Evolutionary conservation across 2,113 vertebrate genomes (phyloP).

Genomic region (Rafetus swinhoei): DNA sequence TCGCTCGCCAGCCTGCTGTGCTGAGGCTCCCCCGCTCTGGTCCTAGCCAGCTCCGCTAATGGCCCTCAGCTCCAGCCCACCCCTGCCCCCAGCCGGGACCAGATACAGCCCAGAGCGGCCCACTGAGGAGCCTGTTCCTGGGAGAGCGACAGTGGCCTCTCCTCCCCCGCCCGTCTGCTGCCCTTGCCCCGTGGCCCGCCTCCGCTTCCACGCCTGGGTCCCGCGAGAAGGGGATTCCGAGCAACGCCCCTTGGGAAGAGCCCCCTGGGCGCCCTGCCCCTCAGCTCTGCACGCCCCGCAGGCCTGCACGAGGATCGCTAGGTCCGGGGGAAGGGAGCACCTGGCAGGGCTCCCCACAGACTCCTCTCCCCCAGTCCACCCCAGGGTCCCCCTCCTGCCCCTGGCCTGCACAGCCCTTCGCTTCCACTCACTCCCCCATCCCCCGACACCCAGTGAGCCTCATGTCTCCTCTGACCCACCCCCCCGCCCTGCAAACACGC

Average conservation of each 20-base stretch:
- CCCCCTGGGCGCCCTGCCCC: neutral
- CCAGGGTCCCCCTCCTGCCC: neutral
- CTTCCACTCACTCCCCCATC: too few species aligned
- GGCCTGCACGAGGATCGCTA: neutral
- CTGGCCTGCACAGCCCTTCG: too few species aligned
- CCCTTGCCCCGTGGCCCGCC: neutral
- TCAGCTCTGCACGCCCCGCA: neutral
- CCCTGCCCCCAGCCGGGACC: neutral
- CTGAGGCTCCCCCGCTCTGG: neutral
- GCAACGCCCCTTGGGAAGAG: neutral
- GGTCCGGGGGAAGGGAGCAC: too few species aligned
- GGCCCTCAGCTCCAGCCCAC: neutral
- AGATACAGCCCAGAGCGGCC: too few species aligned
- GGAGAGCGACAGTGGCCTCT: neutral
- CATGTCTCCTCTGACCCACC: too few species aligned
- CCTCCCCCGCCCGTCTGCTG: too few species aligned
- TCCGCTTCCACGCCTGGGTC: too few species aligned
- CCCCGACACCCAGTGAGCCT: too few species aligned
- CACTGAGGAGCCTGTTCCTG: too few species aligned
- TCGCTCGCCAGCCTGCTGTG: neutral
- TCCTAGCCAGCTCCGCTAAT: neutral
- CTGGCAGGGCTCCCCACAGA: too few species aligned
- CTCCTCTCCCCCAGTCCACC: accelerated
- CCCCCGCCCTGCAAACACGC: constrained; percentile 31
- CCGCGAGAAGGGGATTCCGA: neutral